Evolutionary conservation across 2,113 vertebrate genomes (phyloP), one percentile per base, ranked within the genome.

Genomic region (Pelodiscus sinensis): DNA sequence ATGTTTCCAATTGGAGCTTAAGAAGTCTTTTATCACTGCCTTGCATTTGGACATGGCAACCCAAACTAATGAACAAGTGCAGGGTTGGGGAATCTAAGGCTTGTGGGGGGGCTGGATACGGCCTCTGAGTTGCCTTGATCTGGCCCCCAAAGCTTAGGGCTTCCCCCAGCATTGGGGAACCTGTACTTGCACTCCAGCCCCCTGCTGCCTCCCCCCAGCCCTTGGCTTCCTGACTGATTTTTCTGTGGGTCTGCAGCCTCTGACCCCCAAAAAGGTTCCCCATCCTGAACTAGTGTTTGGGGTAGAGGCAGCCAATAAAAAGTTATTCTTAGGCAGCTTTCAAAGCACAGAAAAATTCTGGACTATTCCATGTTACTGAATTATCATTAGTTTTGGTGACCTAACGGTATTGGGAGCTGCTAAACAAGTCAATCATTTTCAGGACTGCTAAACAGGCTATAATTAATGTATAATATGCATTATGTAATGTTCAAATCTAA

Each of bases 1-100:
- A 65, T 29, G 2, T 81, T 94, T 94, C 82, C 80, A 93, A 54
- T 81, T 96, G 83, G 62, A 65, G 62, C 29, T 31, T 29, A 65
- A 65, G 29, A 65, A n/a, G 29, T n/a, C 15, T 65, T 65, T 31
- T 31, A 31, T n/a, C 21, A 38, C 15, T 38, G 21, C 35, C 21
- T 44, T 19, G 35, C 21, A 22, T 73, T 2, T 27, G 9, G 19
- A 9, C 54, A 88, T 92, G 89, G 19, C 81, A 88, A 92, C 55
- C 16, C 56, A 9, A 58, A 71, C 38, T 52, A 71, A 13, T 0
- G 6, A 94, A 6, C 2, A 90, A 86, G 16, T 38, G 15, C 86
- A 44, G 44, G 44, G 44, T 5, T 44, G 44, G 44, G 44, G 44
- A 44, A 44, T 6, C 44, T 44, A 44, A 44, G 44, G 44, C 44